These are phyloP conservation scores for Limnodromus scolopaceus DNA, from an alignment of 2,797 vertebrate genomes.

Conservation along the genomic window DNA sequence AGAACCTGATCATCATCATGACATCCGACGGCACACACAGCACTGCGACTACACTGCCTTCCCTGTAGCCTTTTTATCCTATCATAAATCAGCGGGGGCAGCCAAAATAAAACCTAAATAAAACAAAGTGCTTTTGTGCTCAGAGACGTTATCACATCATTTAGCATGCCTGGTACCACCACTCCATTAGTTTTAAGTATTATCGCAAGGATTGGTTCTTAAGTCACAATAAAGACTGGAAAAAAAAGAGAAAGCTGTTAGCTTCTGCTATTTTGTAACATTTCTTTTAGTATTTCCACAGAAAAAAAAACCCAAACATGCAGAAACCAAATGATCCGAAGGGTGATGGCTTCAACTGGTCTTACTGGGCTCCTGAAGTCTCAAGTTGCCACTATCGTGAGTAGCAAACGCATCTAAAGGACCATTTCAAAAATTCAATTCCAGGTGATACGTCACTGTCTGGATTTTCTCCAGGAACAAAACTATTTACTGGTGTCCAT, in stretches of 20 bases:
- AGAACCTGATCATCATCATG: no score
- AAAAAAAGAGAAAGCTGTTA: not conserved
- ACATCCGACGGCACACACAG: no score
- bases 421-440: constrained; percentile 37
- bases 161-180: not conserved
- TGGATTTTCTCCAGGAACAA: not conserved
- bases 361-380: not conserved
- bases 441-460: not conserved
- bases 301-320: not conserved
- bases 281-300: not conserved
- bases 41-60: no score
- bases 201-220: not conserved
- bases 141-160: not conserved
- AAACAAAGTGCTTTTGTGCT: not conserved
- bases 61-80: not conserved
- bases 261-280: not conserved
- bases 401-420: constrained; percentile 14
- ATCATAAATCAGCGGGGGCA: not conserved
- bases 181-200: not conserved
- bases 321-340: not conserved
- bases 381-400: not conserved
- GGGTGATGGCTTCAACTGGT: not conserved
- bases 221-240: not conserved
- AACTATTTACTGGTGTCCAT: not conserved
- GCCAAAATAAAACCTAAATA: constrained; percentile 1